A percentile compares a stretch with the other conserved stretches of the same genome.
These are phyloP conservation scores for Anagyrus pseudococci DNA, from an alignment of 2,888 invertebrate species.

Conservation along the genomic window DNA sequence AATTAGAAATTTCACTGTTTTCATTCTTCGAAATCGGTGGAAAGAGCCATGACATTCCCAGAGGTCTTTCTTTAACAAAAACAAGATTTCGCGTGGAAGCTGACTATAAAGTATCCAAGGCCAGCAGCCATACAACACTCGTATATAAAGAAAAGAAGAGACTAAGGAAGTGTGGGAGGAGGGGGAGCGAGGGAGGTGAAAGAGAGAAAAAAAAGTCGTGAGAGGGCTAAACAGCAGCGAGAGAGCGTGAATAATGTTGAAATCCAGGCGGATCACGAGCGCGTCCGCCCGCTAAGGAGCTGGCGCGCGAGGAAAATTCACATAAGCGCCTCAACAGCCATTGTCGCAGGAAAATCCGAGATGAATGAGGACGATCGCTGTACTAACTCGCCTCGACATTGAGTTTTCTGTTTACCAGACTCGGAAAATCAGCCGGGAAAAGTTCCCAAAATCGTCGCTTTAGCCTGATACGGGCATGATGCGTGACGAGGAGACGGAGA, in stretches of 20 bases:
- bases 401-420: too few species aligned
- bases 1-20: slow-evolving; percentile 15
- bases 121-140: slow-evolving; percentile 23
- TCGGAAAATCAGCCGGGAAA: too few species aligned
- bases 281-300: slow-evolving; percentile 48
- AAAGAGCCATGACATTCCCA: slow-evolving; percentile 20
- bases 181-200: background rate
- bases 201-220: background rate
- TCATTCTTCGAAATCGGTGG: slow-evolving; percentile 31
- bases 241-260: slow-evolving; percentile 50
- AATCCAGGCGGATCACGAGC: slow-evolving; percentile 53
- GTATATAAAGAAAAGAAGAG: too few species aligned
- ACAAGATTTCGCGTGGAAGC: slow-evolving; percentile 22
- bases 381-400: too few species aligned
- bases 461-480: too few species aligned
- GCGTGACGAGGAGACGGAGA: too few species aligned
- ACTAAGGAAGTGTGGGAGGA: too few species aligned
- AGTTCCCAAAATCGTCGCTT: too few species aligned
- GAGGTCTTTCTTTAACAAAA: slow-evolving; percentile 25
- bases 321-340: background rate
- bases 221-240: slow-evolving; percentile 17
- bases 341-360: slow-evolving; percentile 1
- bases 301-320: slow-evolving; percentile 17
- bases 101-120: background rate
- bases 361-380: too few species aligned